phyloP scores from a whole-genome alignment of 2,888 invertebrate genomes.

The Strigamia crassipes region DNA sequence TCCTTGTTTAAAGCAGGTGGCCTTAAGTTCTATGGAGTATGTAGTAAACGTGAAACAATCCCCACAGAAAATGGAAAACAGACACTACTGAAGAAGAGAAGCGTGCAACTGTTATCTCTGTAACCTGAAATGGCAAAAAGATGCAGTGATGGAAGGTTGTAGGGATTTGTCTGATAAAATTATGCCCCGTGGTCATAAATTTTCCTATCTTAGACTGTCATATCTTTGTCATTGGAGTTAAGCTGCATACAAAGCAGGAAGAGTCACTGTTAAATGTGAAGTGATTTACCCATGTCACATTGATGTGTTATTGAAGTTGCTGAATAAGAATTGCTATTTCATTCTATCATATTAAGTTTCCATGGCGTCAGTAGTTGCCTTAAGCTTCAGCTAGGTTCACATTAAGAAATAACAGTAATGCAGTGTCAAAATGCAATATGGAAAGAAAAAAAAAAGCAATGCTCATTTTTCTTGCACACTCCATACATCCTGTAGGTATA shows the following conservation, averaged over 20 bases:
- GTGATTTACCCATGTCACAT: not conserved
- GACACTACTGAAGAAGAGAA: not conserved
- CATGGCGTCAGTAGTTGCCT: too few species aligned
- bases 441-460: too few species aligned
- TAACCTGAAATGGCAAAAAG: not conserved
- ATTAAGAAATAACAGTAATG: too few species aligned
- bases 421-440: too few species aligned
- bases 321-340: not conserved
- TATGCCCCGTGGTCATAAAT: not conserved
- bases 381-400: too few species aligned
- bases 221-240: not conserved
- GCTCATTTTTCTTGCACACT: too few species aligned
- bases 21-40: too few species aligned
- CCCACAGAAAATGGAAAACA: not conserved
- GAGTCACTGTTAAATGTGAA: not conserved
- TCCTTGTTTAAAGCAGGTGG: too few species aligned
- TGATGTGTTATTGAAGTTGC: not conserved
- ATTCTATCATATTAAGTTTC: too few species aligned
- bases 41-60: too few species aligned
- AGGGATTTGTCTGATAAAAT: slow-evolving; percentile 4
- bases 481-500: too few species aligned
- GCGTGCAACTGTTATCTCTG: not conserved
- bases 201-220: not conserved
- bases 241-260: not conserved
- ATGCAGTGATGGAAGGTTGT: not conserved